These are phyloP conservation scores for Bradypodion ventrale DNA, from an alignment of 2,797 vertebrate species.

Conservation along the genomic window DNA sequence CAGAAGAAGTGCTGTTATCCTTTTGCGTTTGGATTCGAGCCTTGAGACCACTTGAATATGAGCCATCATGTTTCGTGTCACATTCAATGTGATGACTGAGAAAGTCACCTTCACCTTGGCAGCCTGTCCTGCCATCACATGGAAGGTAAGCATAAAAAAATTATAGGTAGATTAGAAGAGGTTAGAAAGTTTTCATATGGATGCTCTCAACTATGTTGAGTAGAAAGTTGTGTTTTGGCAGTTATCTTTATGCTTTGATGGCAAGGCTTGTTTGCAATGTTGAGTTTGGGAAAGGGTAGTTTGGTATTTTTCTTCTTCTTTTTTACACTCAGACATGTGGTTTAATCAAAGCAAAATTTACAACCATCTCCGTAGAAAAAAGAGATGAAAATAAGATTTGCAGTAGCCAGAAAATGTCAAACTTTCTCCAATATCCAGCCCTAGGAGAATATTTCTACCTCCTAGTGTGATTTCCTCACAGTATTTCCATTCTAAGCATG, in stretches of 20 bases:
- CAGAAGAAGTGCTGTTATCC: constrained; percentile 10
- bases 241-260: constrained; percentile 18
- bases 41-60: constrained; percentile 34
- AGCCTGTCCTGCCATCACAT: constrained; percentile 40
- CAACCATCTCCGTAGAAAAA: not conserved
- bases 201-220: not conserved
- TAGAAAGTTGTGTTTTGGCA: not conserved
- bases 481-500: constrained; percentile 14
- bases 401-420: not conserved
- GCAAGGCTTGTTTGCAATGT: not conserved
- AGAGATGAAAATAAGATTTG: not conserved
- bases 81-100: constrained; percentile 60
- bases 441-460: constrained; percentile 11
- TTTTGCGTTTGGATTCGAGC: constrained; percentile 2
- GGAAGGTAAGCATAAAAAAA: constrained; percentile 55
- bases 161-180: not conserved
- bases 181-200: not conserved
- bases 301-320: not conserved
- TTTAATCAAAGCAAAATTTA: constrained; percentile 9
- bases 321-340: not conserved
- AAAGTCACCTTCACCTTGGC: constrained; percentile 63
- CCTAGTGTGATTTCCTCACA: constrained; percentile 2
- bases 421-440: not conserved
- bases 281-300: constrained; percentile 8
- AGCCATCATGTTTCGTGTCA: constrained; percentile 61